Evolutionary conservation across 2,888 invertebrate species (phyloP).

Genomic region (Caenorhabditis virilis): DNA sequence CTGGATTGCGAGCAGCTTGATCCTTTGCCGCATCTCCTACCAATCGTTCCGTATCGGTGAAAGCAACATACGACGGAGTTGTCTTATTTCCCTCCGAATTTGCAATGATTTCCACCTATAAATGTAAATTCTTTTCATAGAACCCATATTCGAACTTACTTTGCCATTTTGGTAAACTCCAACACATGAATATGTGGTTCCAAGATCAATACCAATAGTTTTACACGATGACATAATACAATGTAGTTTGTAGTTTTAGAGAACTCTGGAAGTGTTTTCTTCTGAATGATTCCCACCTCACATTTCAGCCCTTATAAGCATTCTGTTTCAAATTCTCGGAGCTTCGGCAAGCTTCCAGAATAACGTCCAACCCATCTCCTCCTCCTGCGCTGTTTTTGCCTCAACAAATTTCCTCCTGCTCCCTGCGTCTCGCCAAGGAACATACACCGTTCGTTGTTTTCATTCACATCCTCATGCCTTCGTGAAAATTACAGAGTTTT

Average conservation of each 20-base stretch:
- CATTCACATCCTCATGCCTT: too few relatives aligned
- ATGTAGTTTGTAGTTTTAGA: not conserved
- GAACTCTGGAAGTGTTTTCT: too few relatives aligned
- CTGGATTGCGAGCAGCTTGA: slow-evolving; percentile 72
- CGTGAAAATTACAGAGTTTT: too few relatives aligned
- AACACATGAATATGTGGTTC: slow-evolving; percentile 44
- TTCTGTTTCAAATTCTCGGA: too few relatives aligned
- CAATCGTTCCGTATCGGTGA: slow-evolving; percentile 71
- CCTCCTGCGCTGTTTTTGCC: too few relatives aligned
- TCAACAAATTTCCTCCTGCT: too few relatives aligned
- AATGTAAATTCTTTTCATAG: not conserved
- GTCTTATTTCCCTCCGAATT: slow-evolving; percentile 77
- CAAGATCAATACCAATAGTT: slow-evolving; percentile 46
- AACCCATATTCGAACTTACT: slow-evolving; percentile 8
- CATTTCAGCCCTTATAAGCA: too few relatives aligned
- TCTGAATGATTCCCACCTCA: too few relatives aligned
- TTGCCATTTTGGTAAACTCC: slow-evolving; percentile 48
- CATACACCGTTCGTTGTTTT: too few relatives aligned
- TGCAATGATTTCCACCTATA: slow-evolving; percentile 71
- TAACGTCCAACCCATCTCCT: too few relatives aligned
- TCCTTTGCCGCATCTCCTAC: slow-evolving; percentile 72
- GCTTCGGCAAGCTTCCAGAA: too few relatives aligned
- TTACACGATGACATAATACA: slow-evolving; percentile 35
- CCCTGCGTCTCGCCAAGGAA: too few relatives aligned
- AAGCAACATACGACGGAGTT: slow-evolving; percentile 75